Conservation (phyloP, 2,888 invertebrate species). For the Hedychridium roseum region DNA sequence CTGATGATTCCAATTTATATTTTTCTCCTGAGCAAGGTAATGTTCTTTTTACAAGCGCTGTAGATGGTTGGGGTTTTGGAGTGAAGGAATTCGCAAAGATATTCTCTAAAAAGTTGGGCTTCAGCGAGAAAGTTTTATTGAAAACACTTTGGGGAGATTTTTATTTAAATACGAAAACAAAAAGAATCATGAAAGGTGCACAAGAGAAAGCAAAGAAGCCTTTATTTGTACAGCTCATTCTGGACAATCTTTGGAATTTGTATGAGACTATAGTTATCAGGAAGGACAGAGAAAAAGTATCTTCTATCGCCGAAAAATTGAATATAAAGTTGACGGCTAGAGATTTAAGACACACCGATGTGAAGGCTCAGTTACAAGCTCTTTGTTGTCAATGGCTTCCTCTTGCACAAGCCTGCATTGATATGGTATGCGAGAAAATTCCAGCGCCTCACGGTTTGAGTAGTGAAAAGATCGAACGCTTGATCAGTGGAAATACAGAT, state of each 20-base stretch:
- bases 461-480: constrained; percentile 80
- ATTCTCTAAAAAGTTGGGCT: constrained; percentile 77
- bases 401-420: constrained; percentile 80
- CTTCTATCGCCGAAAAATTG: constrained; percentile 77
- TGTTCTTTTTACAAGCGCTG: constrained; percentile 95
- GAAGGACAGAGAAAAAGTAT: constrained; percentile 79
- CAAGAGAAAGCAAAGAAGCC: constrained; percentile 92
- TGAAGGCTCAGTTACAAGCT: constrained; percentile 79
- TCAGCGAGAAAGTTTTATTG: constrained; percentile 75
- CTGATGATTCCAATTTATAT: constrained; percentile 87
- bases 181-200: constrained; percentile 85
- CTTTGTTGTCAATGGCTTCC: constrained; percentile 92
- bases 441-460: constrained; percentile 82
- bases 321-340: constrained; percentile 78
- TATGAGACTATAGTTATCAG: constrained; percentile 83
- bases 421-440: constrained; percentile 82
- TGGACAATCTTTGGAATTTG: constrained; percentile 90
- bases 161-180: constrained; percentile 85
- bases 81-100: constrained; percentile 83
- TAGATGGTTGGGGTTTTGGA: constrained; percentile 94
- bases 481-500: constrained; percentile 77
- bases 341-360: constrained; percentile 82
- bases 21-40: constrained; percentile 95
- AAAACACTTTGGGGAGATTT: constrained; percentile 95
- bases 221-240: constrained; percentile 88